A percentile compares a stretch with the other conserved stretches of the same genome.
Evolutionary conservation across 2,113 vertebrate genomes (phyloP).

Genomic region (Pachycephala philippinensis): DNA sequence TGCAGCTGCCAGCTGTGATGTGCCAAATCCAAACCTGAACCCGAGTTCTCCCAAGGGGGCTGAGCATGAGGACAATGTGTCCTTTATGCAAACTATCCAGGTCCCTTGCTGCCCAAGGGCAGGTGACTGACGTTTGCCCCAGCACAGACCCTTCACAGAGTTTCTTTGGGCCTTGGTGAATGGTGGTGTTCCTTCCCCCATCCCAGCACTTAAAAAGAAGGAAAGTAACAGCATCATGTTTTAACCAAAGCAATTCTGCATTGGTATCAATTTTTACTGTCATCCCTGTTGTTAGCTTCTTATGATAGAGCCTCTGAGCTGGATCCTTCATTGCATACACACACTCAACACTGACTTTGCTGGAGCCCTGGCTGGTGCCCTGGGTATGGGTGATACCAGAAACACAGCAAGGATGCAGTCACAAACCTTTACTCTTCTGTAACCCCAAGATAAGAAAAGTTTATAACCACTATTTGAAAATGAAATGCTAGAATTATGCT

Average conservation of each 20-base stretch:
- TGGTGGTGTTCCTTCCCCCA: not conserved
- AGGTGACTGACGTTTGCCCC: not conserved
- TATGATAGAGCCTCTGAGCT: not conserved
- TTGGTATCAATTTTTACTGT: not conserved
- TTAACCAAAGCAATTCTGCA: not conserved
- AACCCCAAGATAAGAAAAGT: not conserved
- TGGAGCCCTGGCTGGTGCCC: no score
- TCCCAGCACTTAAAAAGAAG: not conserved
- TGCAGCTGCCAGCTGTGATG: not conserved
- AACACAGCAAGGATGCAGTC: not conserved
- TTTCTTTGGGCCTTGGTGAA: not conserved
- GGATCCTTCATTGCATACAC: not conserved
- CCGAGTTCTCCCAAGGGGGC: fast-evolving
- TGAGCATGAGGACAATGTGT: fast-evolving
- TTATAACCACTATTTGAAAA: not conserved
- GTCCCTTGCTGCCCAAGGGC: not conserved
- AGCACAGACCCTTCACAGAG: not conserved
- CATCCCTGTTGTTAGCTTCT: not conserved
- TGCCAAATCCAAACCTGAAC: not conserved
- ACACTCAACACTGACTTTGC: not conserved
- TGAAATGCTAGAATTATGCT: not conserved
- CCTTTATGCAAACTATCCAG: not conserved
- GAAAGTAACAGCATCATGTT: not conserved
- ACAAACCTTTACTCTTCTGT: not conserved
- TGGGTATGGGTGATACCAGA: not conserved